A percentile compares a stretch with the other conserved stretches of the same genome.
Evolutionary conservation across 2,113 vertebrate genomes (phyloP).

Genomic region (Psammodynastes pulverulentus): DNA sequence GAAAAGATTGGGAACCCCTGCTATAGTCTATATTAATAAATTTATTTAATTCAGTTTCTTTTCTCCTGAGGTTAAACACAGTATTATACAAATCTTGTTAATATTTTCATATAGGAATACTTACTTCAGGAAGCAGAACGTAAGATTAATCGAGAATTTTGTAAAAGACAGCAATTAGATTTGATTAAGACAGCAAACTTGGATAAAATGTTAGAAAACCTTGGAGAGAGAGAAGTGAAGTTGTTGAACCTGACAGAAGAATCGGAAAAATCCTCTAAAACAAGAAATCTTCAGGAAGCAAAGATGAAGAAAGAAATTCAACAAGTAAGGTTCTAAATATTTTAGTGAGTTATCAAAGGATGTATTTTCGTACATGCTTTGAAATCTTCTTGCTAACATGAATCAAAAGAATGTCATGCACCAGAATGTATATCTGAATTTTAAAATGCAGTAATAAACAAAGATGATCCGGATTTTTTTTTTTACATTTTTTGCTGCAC

Average conservation of each 20-base stretch:
- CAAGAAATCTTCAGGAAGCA: slow-evolving; percentile 55
- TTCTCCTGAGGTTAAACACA: not conserved
- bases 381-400: not conserved
- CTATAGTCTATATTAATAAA: not conserved
- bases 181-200: slow-evolving; percentile 54
- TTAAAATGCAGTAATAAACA: not conserved
- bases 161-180: slow-evolving; percentile 62
- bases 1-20: no score
- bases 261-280: slow-evolving; percentile 58
- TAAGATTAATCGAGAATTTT: slow-evolving; percentile 55
- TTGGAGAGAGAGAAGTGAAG: slow-evolving; percentile 60
- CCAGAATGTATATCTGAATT: not conserved
- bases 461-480: not conserved
- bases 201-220: slow-evolving; percentile 65
- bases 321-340: slow-evolving; percentile 55
- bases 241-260: slow-evolving; percentile 61
- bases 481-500: not conserved
- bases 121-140: slow-evolving; percentile 62
- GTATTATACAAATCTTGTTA: not conserved
- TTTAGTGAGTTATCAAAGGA: not conserved
- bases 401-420: not conserved
- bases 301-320: slow-evolving; percentile 61
- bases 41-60: not conserved
- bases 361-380: not conserved
- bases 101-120: slow-evolving; percentile 57